Base-by-base conservation (phyloP, 2,113 vertebrate genomes). In the Ageneiosus marmoratus region DNA sequence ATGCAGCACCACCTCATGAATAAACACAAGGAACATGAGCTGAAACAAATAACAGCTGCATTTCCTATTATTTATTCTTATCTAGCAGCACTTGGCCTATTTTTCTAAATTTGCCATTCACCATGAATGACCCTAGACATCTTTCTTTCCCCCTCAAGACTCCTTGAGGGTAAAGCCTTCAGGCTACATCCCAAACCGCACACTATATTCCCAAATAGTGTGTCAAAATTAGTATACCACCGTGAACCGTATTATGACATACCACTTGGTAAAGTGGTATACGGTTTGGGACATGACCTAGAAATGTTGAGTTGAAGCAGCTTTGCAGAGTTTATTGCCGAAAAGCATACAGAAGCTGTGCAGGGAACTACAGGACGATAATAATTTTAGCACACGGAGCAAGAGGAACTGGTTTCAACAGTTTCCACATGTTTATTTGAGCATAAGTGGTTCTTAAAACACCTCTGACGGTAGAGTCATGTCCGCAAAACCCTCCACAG, bases 351-450 rank as follows among this genome's bases (percentile, higher is more conserved):
- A 69, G 3, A 69, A 44, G 65, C 20, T 8, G 65, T 9, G 10
- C 44, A 24, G 79, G 20, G 53, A 24, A 13, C 27, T n/a, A 4
- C 2, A 46, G 41, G 60, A 13, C 62, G n/a, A 63, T 46, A 79
- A 32, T 76, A 13, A 56, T 18, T 58, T 27, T 27, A 6, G 41
- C 46, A 77, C 51, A 77, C 16, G 72, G 48, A 85, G 29, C 32
- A 55, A 62, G 69, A 88, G 41, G 46, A 77, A 67, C n/a, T 74
- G 1, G 22, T 67, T 85, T 65, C 48, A 1, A 85, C 60, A 85
- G 89, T 92, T 93, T 93, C 87, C 90, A 86, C 80, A 87, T 87
- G 80, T 94, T 94, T 94, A 94, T 94, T 94, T 92, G 90, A 91
- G 88, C 88, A 91, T 89, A 92, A 89, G 91, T 92, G 89, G 85